Base-by-base conservation (phyloP, 2,888 invertebrate genomes). In the Orthosia gothica region DNA sequence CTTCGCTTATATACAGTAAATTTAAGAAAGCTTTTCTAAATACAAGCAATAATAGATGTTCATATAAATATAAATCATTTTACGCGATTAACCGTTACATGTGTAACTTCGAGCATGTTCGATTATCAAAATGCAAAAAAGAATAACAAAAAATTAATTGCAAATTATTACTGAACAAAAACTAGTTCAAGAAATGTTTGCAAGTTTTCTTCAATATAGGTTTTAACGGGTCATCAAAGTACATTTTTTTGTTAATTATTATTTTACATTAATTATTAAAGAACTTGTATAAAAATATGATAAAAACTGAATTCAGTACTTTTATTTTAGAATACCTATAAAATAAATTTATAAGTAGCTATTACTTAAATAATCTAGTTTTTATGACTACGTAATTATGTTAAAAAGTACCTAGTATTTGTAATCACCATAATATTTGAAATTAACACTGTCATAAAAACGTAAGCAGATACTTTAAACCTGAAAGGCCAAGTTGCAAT, bases 341-440 rank as follows among this genome's bases (percentile, higher is more conserved):
- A 52, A 59, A 58, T 58, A 52, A 45, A 40, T n/a, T 61, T 61
- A 63, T 52, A 26, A 52, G 50, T 7, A 66, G 32, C 16, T 58
- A 47, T 64, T 26, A 52, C n/a, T 32, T 18, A 45, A 45, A 47
- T 18, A 5, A 50, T 74, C 7, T 16, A 49, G 32, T 70, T 70
- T 70, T 72, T 72, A 70, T 47, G 7, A 66, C n/a, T 47, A 13
- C 40, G n/a, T 13, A 26, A 50, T 74, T 20, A 52, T 74, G 23
- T 66, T 18, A 47, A 18, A 5, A 45, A 18, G 9, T 62, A 55
- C 20, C 40, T n/a, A 32, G 54, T 15, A 15, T 65, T 20, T 74
- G 13, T 65, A 50, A 74, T 32, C 20, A 74, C 15, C 18, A 57
- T 26, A 18, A 50, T 18, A 64, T 50, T 74, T 47, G n/a, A n/a